A percentile compares a stretch with the other conserved stretches of the same genome.
Evolutionary conservation across 2,113 vertebrate species (phyloP).

Genomic region (Otus sunia): DNA sequence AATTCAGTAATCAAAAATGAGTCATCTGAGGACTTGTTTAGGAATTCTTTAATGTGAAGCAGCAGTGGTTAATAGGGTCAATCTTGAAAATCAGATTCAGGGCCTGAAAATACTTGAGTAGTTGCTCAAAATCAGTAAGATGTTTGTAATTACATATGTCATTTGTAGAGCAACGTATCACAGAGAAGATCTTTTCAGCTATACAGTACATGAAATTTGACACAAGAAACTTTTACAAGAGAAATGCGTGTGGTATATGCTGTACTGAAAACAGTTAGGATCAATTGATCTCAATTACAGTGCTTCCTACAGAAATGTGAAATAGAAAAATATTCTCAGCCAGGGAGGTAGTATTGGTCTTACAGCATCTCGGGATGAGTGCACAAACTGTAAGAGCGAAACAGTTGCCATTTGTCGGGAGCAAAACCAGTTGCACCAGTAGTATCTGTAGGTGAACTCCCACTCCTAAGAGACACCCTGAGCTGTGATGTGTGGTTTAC

Average conservation of each 20-base stretch:
- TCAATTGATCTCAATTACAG: neutral
- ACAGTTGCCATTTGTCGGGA: neutral
- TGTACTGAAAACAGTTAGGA: neutral
- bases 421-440: neutral
- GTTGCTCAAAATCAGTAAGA: neutral
- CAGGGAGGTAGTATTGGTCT: neutral
- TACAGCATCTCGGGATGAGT: neutral
- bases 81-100: neutral
- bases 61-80: neutral
- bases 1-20: neutral
- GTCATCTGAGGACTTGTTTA: neutral
- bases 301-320: neutral
- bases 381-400: neutral
- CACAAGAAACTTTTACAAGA: neutral
- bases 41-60: neutral
- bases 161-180: neutral
- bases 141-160: neutral
- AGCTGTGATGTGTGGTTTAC: neutral
- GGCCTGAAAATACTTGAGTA: neutral
- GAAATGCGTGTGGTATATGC: neutral
- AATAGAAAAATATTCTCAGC: neutral
- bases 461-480: neutral
- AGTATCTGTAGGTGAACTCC: neutral
- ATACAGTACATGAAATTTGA: neutral
- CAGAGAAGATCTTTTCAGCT: neutral